Base-by-base conservation (phyloP, 2,888 invertebrate genomes). In the Athrips mouffetella region DNA sequence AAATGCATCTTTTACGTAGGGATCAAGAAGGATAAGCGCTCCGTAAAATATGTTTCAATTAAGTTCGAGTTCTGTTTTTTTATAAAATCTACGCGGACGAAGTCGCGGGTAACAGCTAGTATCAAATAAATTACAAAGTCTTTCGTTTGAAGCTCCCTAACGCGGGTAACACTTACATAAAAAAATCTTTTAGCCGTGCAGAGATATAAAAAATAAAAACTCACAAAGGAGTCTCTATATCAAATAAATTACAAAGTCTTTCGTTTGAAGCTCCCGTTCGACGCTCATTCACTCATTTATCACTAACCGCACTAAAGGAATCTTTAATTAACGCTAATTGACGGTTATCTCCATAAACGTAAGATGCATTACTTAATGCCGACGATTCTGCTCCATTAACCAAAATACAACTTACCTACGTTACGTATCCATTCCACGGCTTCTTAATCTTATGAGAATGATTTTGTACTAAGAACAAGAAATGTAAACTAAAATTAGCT, bases 291-390 rank as follows among this genome's bases (percentile, higher is more conserved):
- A 10, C 21, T 25, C 40, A 15, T 40, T 13, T 40, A 40, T 25
- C 25, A 40, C 40, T 40, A 40, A 40, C 16, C 25, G 25, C 40
- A 39, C 33, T 30, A 21, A 39, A 46, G 16, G 13, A 15, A 49
- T 8, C 35, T 29, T 53, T 54, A 63, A 63, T 63, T 60, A 58
- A 53, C 45, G 50, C 57, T 62, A 62, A 63, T 64, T 60, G 49
- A 37, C 49, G 45, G 45, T 49, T 49, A 37, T 61, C 55, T 50
- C 51, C 47, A 47, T 51, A 51, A 51, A 48, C 47, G 55, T 47
- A 49, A 40, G 45, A 45, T 42, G 25, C 42, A 18, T 25, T 30
- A 42, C 29, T 30, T 18, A 30, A 18, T 31, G 21, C 16, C 13
- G 31, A 3, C 4, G 3, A 37, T 20, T 37, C 37, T 37, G 13